Evolutionary conservation across 2,888 invertebrate genomes (phyloP).

Genomic region (Polydrusus pterygomalis): DNA sequence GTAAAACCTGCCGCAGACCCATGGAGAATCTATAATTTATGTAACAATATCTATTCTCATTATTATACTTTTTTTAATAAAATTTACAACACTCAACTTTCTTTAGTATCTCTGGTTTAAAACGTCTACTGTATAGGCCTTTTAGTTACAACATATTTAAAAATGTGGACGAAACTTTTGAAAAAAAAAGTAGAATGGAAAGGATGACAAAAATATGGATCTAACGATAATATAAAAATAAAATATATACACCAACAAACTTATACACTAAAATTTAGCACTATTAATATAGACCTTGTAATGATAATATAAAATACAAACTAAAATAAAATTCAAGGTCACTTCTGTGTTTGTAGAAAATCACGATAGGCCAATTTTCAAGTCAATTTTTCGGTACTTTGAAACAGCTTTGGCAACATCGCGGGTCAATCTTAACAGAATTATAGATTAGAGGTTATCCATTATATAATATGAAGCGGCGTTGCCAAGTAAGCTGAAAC

Average conservation of each 20-base stretch:
- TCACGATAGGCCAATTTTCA: not conserved
- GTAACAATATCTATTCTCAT: slow-evolving; percentile 29
- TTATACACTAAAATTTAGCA: slow-evolving; percentile 43
- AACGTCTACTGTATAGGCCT: slow-evolving; percentile 47
- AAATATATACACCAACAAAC: slow-evolving; percentile 55
- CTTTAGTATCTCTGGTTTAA: slow-evolving; percentile 36
- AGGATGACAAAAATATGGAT: slow-evolving; percentile 37
- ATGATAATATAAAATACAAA: slow-evolving; percentile 47
- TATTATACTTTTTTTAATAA: slow-evolving; percentile 34
- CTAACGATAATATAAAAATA: slow-evolving; percentile 53
- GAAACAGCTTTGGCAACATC: slow-evolving; percentile 11
- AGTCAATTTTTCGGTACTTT: not conserved
- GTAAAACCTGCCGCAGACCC: not conserved
- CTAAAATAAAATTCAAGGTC: slow-evolving; percentile 38
- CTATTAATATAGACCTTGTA: slow-evolving; percentile 39
- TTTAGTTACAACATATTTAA: slow-evolving; percentile 46
- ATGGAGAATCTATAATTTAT: slow-evolving; percentile 18
- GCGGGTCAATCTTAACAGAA: slow-evolving; percentile 2
- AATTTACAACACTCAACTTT: slow-evolving; percentile 40
- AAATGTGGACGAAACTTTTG: slow-evolving; percentile 42
- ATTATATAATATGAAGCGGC: not conserved
- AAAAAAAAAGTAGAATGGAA: slow-evolving; percentile 44
- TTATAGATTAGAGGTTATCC: slow-evolving; percentile 6
- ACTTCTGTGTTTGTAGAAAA: slow-evolving; percentile 42
- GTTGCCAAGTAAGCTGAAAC: slow-evolving; percentile 13